These are phyloP conservation scores for Bombus ignitus DNA, from an alignment of 1,140 invertebrate genomes.

Conservation along the genomic window DNA sequence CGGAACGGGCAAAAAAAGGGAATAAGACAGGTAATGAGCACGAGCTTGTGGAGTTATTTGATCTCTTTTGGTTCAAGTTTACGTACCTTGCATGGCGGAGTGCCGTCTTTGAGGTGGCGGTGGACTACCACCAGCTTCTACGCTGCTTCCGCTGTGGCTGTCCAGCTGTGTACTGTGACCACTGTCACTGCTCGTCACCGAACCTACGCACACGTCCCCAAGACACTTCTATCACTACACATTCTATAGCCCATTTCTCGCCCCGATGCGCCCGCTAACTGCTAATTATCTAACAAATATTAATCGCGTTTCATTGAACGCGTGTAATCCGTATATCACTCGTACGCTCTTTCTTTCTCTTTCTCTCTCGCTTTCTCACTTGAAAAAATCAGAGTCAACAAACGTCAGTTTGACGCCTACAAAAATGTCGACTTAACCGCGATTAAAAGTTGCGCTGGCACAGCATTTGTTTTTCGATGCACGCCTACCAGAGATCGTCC, in stretches of 20 bases:
- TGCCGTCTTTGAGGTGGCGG: conserved; percentile 82
- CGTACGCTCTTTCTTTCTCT: neutral
- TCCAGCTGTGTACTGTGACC: conserved; percentile 92
- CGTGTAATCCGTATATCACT: neutral
- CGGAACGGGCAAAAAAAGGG: conserved; percentile 53
- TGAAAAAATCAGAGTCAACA: too few species aligned
- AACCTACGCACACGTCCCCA: conserved; percentile 85
- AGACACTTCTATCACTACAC: conserved; percentile 81
- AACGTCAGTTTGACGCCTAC: neutral
- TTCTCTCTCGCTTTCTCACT: conserved; percentile 2
- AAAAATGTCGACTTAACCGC: neutral
- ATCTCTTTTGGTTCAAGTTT: conserved; percentile 45
- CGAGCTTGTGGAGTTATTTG: conserved; percentile 52
- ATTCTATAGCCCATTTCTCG: conserved; percentile 60
- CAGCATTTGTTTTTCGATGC: conserved; percentile 37
- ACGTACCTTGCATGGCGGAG: conserved; percentile 84
- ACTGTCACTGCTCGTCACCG: conserved; percentile 93
- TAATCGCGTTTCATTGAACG: neutral
- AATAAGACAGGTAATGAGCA: conserved; percentile 54
- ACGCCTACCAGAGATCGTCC: conserved; percentile 27
- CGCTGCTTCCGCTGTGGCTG: conserved; percentile 86
- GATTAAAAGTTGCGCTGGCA: conserved; percentile 24
- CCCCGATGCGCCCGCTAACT: conserved; percentile 53
- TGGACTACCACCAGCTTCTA: conserved; percentile 83
- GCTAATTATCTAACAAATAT: conserved; percentile 48